These are phyloP conservation scores for Crax fasciolata DNA, from an alignment of 2,797 vertebrate genomes.

Conservation along the genomic window DNA sequence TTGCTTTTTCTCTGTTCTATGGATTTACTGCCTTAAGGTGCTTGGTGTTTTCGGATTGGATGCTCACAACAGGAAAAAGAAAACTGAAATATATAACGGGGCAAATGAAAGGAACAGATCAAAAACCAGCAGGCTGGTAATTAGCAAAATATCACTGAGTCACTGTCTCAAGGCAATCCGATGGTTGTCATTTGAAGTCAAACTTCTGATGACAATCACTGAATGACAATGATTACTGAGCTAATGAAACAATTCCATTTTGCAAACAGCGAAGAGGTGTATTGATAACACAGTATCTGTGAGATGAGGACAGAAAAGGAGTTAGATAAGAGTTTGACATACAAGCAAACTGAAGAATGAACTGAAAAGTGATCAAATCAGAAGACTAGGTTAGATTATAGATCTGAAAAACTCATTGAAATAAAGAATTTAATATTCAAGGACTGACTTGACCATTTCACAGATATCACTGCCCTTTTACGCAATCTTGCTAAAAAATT, in stretches of 20 bases:
- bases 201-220: conserved; percentile 1
- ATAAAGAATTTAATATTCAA: background rate
- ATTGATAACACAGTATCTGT: background rate
- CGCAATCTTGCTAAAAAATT: background rate
- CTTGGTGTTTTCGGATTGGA: background rate
- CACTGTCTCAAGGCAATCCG: background rate
- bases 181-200: background rate
- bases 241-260: background rate
- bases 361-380: background rate
- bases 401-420: background rate
- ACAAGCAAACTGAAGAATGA: background rate
- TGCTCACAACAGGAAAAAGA: background rate
- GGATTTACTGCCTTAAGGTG: background rate
- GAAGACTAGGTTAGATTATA: background rate
- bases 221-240: background rate
- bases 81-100: background rate
- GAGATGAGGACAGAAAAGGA: background rate
- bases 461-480: background rate
- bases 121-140: background rate
- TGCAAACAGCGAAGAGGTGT: background rate
- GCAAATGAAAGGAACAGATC: background rate
- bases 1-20: background rate
- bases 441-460: background rate
- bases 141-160: conserved; percentile 9
- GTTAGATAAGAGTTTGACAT: too few relatives aligned